Evolutionary conservation across 64 coral and sea anemone genomes (phyloP).

Genomic region (Actinia tenebrosa): DNA sequence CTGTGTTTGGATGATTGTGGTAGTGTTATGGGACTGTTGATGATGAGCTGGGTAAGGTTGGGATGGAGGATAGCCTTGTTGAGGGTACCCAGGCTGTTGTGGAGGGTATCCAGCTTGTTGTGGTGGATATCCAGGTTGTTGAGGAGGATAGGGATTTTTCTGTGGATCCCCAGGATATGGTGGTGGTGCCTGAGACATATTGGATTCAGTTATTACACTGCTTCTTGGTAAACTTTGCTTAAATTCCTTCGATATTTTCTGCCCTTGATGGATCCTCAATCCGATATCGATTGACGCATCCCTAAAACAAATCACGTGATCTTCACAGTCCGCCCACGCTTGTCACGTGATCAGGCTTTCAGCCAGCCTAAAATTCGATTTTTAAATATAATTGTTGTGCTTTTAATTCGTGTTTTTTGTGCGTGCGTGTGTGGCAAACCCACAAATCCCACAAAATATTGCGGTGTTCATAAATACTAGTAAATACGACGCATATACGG

Average conservation of each 20-base stretch:
- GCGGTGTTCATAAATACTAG: too few relatives aligned
- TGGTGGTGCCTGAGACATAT: slow-evolving; percentile 3
- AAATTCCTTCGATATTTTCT: not conserved
- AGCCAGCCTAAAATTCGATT: not conserved
- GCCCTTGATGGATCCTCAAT: not conserved
- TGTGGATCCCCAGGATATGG: slow-evolving; percentile 9
- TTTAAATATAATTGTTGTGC: not conserved
- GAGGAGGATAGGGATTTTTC: not conserved
- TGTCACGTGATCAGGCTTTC: not conserved
- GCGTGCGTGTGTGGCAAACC: not conserved
- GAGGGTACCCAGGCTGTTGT: not conserved
- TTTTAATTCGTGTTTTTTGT: not conserved
- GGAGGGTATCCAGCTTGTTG: not conserved
- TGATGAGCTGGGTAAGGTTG: not conserved
- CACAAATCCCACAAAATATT: not conserved
- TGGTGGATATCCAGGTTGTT: not conserved
- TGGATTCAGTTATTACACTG: not conserved
- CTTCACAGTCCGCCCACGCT: not conserved
- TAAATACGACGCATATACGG: too few relatives aligned
- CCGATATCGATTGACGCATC: not conserved
- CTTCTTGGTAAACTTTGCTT: not conserved
- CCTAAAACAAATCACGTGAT: not conserved
- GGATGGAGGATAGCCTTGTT: not conserved
- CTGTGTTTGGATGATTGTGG: slow-evolving; percentile 59
- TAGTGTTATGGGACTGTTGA: not conserved